Base-by-base conservation (phyloP, 1,140 invertebrate genomes). In the Apis cerana region DNA sequence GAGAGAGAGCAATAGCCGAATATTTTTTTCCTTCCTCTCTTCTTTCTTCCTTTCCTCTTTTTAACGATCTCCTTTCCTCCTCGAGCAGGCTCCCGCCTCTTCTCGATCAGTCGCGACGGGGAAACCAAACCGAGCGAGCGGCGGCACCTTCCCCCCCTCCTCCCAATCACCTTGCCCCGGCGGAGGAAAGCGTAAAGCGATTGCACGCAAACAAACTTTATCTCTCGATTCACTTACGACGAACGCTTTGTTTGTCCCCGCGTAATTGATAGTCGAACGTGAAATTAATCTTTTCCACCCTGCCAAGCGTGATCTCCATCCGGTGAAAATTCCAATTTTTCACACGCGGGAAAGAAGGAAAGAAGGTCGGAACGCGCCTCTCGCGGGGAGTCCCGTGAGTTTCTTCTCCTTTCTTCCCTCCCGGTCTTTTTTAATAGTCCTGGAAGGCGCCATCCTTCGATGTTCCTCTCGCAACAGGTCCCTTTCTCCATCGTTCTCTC, bases 141-240 rank as follows among this genome's bases (percentile, higher is more conserved):
- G 33, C 33, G 54, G 13, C 78, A 64, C 78, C 78, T 69, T 80
- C 43, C 50, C 68, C 78, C 56, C 69, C 52, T 43, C 68, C 33
- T 15, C 33, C 33, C 33, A 27, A 27, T 27, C 27, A 27, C 27
- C 27, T 27, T 27, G 27, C 27, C 27, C 27, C 27, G 27, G 27
- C 27, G 33, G 19, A n/a, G 59, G 50, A 61, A 27, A 64, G 78
- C 78, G 61, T n/a, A 80, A 80, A 80, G 78, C 74, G 69, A 80
- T 74, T 74, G 2, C 43, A 56, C 72, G 77, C 68, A 80, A 71
- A 80, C 77, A 72, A 74, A 80, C 78, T 80, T 80, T 80, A 64
- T 64, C 72, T 80, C 78, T 74, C 78, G 78, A 74, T 65, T 64
- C 78, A 56, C 70, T 80, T 80, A 80, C 78, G 78, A 54, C 58